phyloP scores from a whole-genome alignment of 1,140 invertebrate genomes.

The Cydia strobilella region DNA sequence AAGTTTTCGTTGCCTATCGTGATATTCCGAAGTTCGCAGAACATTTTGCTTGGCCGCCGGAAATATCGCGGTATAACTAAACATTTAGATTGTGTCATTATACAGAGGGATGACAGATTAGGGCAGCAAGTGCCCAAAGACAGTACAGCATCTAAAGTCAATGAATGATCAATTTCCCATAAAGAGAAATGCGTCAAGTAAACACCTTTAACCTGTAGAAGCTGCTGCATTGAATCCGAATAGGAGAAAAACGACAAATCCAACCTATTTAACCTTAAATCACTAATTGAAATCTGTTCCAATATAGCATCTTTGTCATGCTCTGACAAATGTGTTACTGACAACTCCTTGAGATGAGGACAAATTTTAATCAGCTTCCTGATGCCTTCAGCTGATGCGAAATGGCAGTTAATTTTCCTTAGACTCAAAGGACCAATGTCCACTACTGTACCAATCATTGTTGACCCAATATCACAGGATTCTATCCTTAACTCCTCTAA shows the following conservation, averaged over 20 bases:
- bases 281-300: constrained; percentile 64
- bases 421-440: constrained; percentile 69
- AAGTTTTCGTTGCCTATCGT: constrained; percentile 73
- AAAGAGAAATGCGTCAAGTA: constrained; percentile 75
- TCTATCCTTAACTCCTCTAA: constrained; percentile 75
- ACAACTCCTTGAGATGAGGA: constrained; percentile 68
- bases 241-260: constrained; percentile 75
- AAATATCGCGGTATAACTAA: constrained; percentile 65
- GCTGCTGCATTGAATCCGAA: constrained; percentile 60
- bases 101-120: constrained; percentile 60
- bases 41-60: constrained; percentile 59
- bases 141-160: constrained; percentile 66
- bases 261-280: constrained; percentile 63
- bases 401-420: constrained; percentile 73
- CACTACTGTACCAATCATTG: constrained; percentile 60
- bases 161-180: constrained; percentile 70
- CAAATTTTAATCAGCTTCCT: constrained; percentile 72
- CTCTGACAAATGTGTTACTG: constrained; percentile 69
- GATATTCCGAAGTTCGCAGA: constrained; percentile 60
- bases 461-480: constrained; percentile 76
- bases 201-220: constrained; percentile 64
- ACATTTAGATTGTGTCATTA: constrained; percentile 70
- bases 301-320: constrained; percentile 72
- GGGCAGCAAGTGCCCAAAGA: constrained; percentile 68
- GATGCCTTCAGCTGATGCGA: constrained; percentile 70